phyloP scores from a whole-genome alignment of 2,113 vertebrate species.

The Tupaia tana region DNA sequence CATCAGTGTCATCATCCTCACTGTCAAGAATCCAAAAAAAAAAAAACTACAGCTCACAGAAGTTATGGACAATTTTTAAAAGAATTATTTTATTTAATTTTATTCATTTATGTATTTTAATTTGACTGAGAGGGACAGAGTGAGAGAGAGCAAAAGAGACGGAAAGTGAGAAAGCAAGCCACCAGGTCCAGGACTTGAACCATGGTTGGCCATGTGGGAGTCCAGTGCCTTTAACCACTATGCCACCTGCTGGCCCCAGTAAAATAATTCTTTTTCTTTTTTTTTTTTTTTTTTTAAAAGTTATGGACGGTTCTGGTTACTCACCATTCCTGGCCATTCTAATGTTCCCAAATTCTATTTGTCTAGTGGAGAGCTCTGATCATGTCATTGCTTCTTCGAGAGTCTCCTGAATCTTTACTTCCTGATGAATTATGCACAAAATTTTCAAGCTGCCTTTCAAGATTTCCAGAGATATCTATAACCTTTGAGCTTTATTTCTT shows the following conservation, averaged over 20 bases:
- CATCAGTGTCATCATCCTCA: neutral
- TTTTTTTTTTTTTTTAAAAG: too few species aligned
- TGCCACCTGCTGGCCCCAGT: too few species aligned
- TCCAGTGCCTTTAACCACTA: too few species aligned
- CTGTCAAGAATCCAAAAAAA: neutral
- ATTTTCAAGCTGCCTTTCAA: neutral
- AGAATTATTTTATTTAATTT: too few species aligned
- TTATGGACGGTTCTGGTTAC: neutral
- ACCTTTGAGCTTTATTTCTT: neutral
- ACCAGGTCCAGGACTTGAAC: too few species aligned
- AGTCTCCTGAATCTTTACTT: neutral
- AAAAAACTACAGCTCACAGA: slow-evolving; percentile 15
- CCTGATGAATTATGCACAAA: neutral
- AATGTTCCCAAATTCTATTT: neutral
- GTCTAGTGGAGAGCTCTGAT: neutral
- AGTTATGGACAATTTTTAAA: neutral
- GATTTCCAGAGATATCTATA: neutral
- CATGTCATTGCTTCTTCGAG: neutral
- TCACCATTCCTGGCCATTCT: neutral
- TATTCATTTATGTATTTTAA: too few species aligned
- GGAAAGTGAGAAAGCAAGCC: too few species aligned
- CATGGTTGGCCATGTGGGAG: too few species aligned
- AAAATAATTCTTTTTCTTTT: too few species aligned
- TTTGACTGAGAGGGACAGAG: too few species aligned
- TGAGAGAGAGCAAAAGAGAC: too few species aligned